Base-by-base conservation (phyloP, 2,797 vertebrate species). In the Taenioides sp. region DNA sequence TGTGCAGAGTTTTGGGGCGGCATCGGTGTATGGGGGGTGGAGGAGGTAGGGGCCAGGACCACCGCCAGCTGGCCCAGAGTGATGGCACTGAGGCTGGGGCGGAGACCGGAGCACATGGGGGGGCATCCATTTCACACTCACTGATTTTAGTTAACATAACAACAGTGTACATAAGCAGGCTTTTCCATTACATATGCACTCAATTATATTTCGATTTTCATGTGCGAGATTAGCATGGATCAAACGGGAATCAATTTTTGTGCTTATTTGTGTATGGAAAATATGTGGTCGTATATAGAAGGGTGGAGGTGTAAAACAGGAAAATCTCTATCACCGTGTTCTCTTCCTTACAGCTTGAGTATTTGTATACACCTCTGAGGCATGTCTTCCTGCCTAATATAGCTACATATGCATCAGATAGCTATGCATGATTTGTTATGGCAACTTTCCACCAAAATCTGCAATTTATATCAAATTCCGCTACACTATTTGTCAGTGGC, bases 121-220 rank as follows among this genome's bases (percentile, higher is more conserved):
- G 76, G 75, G 88, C 87, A 91, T 79, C 87, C 91, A 83, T 94
- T 95, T 95, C 92, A 92, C 92, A 92, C 91, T 92, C 90, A 57
- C 76, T 94, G 91, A 78, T 85, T 93, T 88, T 85, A 84, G 83
- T 86, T 90, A 88, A 86, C 84, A 86, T 87, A 82, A 80, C 73
- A 43, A 75, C 67, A 66, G 78, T 75, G 87, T 81, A 82, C 71
- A 55, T 75, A 69, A 81, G 79, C 64, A 17, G 70, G 76, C 73
- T 73, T 79, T 74, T 76, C 69, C 71, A 61, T 78, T 79, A 65
- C 74, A 71, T 77, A 71, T 80, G 66, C 12, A 23, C 69, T 23
- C 63, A 77, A 77, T 79, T 70, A 72, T 80, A 54, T 77, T 77
- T 74, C 37, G 69, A 31, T 68, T 83, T 78, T 82, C 77, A 52